Percentiles rank a stretch among this genome's conserved stretches.
Conservation (phyloP, 2,113 vertebrate genomes). For the Lamprologus callipterus region DNA sequence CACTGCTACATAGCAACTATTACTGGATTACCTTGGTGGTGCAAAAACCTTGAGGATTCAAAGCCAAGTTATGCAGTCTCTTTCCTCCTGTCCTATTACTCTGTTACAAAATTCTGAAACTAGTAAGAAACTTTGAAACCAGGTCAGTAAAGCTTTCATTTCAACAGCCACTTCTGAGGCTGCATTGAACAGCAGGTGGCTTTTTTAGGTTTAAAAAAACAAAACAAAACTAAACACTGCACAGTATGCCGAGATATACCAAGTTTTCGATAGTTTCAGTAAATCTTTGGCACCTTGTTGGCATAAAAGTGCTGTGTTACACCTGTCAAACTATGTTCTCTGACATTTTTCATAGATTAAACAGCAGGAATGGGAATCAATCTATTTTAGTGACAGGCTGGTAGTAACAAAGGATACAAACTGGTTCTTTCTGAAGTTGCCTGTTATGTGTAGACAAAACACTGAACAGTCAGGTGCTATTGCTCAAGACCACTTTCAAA, state of each 20-base stretch:
- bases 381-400: background rate
- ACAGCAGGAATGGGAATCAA: background rate
- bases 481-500: background rate
- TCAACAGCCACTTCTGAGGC: background rate
- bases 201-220: background rate
- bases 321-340: background rate
- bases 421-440: background rate
- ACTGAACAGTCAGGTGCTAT: background rate
- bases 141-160: background rate
- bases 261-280: background rate
- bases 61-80: background rate
- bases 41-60: background rate
- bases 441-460: background rate
- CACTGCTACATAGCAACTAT: background rate
- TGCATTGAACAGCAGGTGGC: background rate
- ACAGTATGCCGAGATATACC: background rate
- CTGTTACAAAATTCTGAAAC: background rate
- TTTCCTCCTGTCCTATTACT: background rate
- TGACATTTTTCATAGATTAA: background rate
- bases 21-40: background rate
- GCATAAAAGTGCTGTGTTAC: background rate
- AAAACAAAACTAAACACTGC: background rate
- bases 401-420: background rate
- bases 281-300: background rate
- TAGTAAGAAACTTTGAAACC: background rate